Evolutionary conservation across 2,797 vertebrate species (phyloP).

Genomic region (Lophius americanus): DNA sequence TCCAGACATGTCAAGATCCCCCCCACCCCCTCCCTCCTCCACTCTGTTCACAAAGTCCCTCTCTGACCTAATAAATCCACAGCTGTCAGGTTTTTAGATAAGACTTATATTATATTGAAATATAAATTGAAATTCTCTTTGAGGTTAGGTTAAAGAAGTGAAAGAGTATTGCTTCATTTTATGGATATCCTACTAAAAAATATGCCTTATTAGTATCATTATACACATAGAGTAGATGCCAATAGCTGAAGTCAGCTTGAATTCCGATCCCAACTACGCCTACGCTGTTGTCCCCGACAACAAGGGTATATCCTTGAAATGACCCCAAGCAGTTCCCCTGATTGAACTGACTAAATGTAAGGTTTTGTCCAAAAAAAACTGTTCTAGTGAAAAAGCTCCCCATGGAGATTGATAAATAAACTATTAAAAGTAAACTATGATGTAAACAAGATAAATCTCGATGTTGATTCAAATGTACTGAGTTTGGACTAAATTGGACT

Average conservation of each 20-base stretch:
- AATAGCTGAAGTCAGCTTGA: neutral
- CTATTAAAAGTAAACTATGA: too few relatives aligned
- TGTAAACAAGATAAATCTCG: too few relatives aligned
- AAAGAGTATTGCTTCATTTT: conserved; percentile 5
- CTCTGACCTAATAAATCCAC: conserved; percentile 42
- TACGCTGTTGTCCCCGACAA: too few relatives aligned
- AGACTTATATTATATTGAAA: conserved; percentile 15
- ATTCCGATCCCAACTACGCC: too few relatives aligned
- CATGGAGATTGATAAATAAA: too few relatives aligned
- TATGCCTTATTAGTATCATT: neutral
- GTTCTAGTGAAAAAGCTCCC: too few relatives aligned
- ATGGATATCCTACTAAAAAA: neutral
- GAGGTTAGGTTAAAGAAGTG: conserved; percentile 5
- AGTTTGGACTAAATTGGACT: neutral
- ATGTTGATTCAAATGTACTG: too few relatives aligned
- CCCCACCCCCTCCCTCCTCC: conserved; percentile 23
- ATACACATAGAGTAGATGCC: conserved; percentile 5
- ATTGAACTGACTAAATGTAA: too few relatives aligned
- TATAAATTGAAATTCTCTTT: conserved; percentile 14
- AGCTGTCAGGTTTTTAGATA: conserved; percentile 27
- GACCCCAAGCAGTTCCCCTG: too few relatives aligned
- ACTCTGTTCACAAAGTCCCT: conserved; percentile 40
- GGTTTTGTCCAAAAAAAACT: too few relatives aligned
- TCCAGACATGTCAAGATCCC: conserved; percentile 46
- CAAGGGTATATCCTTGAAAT: too few relatives aligned